A percentile compares a stretch with the other conserved stretches of the same genome.
Evolutionary conservation across 2,888 invertebrate species (phyloP).

Genomic region (Epinotia demarniana): DNA sequence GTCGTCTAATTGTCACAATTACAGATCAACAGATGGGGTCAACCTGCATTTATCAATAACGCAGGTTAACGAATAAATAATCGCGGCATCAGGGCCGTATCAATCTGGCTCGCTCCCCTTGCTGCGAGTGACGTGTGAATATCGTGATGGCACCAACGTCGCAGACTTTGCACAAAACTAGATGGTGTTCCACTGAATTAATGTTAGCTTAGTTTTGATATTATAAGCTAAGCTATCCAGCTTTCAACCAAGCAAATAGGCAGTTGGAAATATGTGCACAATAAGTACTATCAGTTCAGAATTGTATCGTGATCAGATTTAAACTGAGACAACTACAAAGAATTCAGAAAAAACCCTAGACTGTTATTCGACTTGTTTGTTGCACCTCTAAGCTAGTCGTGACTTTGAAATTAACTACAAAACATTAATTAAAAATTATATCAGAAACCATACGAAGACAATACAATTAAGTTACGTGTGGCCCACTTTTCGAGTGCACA

Average conservation of each 20-base stretch:
- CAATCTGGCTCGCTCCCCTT: constrained; percentile 64
- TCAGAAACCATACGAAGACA: constrained; percentile 22
- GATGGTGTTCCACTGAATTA: neutral
- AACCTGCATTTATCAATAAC: constrained; percentile 68
- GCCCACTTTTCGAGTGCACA: constrained; percentile 41
- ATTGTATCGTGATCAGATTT: neutral
- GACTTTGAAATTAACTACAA: neutral
- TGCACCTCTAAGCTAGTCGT: neutral
- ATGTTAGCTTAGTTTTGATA: neutral
- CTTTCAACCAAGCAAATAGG: neutral
- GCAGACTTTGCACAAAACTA: constrained; percentile 45
- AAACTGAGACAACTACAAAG: neutral
- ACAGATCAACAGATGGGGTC: constrained; percentile 68
- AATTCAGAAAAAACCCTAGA: neutral
- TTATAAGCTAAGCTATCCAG: neutral
- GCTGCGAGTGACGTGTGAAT: constrained; percentile 54
- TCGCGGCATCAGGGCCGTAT: constrained; percentile 75
- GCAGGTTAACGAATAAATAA: constrained; percentile 81
- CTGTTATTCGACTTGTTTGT: neutral
- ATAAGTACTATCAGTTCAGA: neutral
- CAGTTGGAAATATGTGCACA: neutral
- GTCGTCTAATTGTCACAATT: constrained; percentile 51
- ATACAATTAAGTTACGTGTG: constrained; percentile 46
- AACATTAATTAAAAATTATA: constrained; percentile 20
- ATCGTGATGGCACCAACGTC: constrained; percentile 50